phyloP scores from a whole-genome alignment of 2,888 invertebrate species.

The Nomada ferruginata region DNA sequence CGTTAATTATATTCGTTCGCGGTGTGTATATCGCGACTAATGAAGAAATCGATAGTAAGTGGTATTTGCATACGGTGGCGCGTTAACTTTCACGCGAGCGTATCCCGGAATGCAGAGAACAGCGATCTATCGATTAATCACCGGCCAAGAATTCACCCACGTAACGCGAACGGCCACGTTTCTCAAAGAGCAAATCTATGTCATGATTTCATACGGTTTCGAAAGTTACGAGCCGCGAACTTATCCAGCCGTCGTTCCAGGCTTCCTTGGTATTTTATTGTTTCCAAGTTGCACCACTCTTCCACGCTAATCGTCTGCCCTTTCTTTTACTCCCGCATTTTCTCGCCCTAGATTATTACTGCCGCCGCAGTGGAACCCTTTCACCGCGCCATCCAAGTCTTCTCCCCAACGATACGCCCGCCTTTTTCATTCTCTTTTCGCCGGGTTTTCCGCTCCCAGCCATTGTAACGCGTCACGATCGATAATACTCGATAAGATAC shows the following conservation, averaged over 20 bases:
- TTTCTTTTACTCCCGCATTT: constrained; percentile 52
- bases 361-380: constrained; percentile 60
- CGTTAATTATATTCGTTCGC: neutral
- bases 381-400: constrained; percentile 38
- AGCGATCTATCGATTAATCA: constrained; percentile 64
- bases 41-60: constrained; percentile 54
- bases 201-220: constrained; percentile 76
- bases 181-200: constrained; percentile 55
- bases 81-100: constrained; percentile 44
- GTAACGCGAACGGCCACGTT: constrained; percentile 53
- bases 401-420: neutral
- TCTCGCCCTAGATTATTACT: constrained; percentile 60
- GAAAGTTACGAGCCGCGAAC: constrained; percentile 72
- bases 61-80: constrained; percentile 48
- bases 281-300: constrained; percentile 50
- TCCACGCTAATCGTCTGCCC: constrained; percentile 43
- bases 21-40: constrained; percentile 11
- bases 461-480: constrained; percentile 25
- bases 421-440: neutral
- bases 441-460: neutral
- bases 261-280: constrained; percentile 73
- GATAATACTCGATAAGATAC: constrained; percentile 32
- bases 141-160: constrained; percentile 59
- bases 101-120: constrained; percentile 52
- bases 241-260: constrained; percentile 53